phyloP scores from a whole-genome alignment of 2,113 vertebrate species.

The Onychostruthus taczanowskii region DNA sequence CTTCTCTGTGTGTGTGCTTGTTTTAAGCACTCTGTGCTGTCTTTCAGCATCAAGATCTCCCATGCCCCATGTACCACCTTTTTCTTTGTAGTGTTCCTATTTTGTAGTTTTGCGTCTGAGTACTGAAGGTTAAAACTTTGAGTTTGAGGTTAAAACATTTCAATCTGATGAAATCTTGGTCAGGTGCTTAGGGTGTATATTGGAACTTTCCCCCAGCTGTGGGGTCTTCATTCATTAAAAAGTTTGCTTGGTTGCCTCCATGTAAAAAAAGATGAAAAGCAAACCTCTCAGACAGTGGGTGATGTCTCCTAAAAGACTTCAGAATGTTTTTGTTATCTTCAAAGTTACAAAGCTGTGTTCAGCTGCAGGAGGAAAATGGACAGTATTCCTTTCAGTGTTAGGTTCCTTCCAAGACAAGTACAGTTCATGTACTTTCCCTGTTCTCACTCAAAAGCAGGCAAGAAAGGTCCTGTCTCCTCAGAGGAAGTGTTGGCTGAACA shows the following conservation, averaged over 20 bases:
- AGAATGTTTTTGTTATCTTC: background rate
- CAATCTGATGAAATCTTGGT: background rate
- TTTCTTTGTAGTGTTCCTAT: background rate
- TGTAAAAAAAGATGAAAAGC: background rate
- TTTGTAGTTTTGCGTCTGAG: background rate
- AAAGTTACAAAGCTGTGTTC: background rate
- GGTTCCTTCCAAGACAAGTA: background rate
- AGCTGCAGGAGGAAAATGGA: background rate
- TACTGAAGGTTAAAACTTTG: background rate
- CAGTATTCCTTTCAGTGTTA: background rate
- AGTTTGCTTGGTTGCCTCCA: background rate
- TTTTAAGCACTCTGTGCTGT: background rate
- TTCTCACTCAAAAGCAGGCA: background rate
- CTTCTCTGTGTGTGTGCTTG: background rate
- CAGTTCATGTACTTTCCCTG: accelerated
- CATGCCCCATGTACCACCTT: background rate
- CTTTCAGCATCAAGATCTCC: background rate
- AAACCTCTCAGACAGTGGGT: background rate
- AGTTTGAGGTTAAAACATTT: background rate
- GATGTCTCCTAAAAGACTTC: background rate
- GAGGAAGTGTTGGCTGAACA: background rate
- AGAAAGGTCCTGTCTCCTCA: background rate
- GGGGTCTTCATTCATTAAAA: background rate
- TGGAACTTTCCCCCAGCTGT: background rate
- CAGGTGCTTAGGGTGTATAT: background rate